Evolutionary conservation across 2,888 invertebrate species (phyloP), one percentile per base, ranked within the genome.

Genomic region (Eristalinus aeneus): DNA sequence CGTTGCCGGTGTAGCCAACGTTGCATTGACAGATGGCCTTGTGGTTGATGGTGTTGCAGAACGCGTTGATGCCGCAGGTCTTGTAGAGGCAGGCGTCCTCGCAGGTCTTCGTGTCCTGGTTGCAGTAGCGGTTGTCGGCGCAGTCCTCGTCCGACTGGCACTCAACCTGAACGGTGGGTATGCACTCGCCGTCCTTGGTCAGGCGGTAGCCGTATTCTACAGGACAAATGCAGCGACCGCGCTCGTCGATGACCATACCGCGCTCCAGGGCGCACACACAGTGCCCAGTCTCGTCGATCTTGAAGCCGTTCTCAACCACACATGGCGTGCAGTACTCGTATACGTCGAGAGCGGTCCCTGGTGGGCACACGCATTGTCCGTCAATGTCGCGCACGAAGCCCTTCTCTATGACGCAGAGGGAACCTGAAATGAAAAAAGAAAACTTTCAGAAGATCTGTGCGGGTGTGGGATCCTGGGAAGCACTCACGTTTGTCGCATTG

Each of bases 181-280:
- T 93, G 89, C 96, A 96, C 89, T 95, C 94, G 72, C 95, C 95
- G 36, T 92, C 91, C 1, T 91, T 89, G 69, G 95, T 95, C 0
- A 96, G 91, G 23, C 93, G 93, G 89, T 96, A 96, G 61, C 96
- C 96, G 89, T 94, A 94, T 88, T 95, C 94, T 1, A 94, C 94
- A 0, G 96, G 96, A 88, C 96, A 96, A 1, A 96, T 95, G 90
- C 98, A 98, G 89, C 95, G 94, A 34, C 95, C 96, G 54, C 96
- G 94, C 80, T 96, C 96, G 85, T 96, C 96, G 32, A 96, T 94
- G 16, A 96, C 95, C 92, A 96, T 95, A 32, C 97, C 97, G 78
- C 95, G 95, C 88, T 96, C 96, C 6, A 96, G 92, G 72, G 96
- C 97, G 90, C 97, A 98, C 0, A 96, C 95, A 90, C 97, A 98